Conservation (phyloP, 1,140 invertebrate genomes). For the Lepidotrigona ventralis region DNA sequence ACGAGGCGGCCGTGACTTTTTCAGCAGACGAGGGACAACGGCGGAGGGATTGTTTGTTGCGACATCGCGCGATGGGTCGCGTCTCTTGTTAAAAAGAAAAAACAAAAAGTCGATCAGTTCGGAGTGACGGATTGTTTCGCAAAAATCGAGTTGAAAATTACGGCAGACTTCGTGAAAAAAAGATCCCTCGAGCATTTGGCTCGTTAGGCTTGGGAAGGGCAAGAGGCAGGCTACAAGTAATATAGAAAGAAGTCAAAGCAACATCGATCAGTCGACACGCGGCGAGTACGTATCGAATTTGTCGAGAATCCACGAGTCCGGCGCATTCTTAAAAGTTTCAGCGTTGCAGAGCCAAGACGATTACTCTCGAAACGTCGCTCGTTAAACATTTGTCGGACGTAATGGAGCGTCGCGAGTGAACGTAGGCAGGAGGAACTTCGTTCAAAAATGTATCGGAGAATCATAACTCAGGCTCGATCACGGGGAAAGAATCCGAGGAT, state of each 20-base stretch:
- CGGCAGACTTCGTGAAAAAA: no score
- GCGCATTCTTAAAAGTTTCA: background rate
- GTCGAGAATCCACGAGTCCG: background rate
- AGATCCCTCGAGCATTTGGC: no score
- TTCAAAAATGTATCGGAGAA: conserved; percentile 3
- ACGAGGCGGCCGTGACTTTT: background rate
- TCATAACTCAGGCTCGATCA: conserved; percentile 27
- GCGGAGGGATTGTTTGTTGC: background rate
- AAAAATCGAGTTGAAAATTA: background rate
- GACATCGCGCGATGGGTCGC: background rate
- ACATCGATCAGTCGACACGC: background rate
- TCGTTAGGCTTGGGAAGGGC: no score
- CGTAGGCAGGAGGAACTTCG: background rate
- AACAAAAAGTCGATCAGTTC: background rate
- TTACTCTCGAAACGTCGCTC: conserved; percentile 12
- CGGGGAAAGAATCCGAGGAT: conserved; percentile 35
- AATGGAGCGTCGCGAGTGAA: conserved; percentile 14
- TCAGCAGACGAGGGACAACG: background rate
- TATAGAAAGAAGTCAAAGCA: no score
- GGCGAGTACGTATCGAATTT: background rate
- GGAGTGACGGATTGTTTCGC: no score
- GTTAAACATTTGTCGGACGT: conserved; percentile 41
- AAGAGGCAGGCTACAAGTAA: no score
- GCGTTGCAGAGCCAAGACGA: background rate
- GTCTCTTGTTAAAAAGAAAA: background rate